Base-by-base conservation (phyloP, 2,113 vertebrate genomes). In the Phyllopteryx taeniolatus region DNA sequence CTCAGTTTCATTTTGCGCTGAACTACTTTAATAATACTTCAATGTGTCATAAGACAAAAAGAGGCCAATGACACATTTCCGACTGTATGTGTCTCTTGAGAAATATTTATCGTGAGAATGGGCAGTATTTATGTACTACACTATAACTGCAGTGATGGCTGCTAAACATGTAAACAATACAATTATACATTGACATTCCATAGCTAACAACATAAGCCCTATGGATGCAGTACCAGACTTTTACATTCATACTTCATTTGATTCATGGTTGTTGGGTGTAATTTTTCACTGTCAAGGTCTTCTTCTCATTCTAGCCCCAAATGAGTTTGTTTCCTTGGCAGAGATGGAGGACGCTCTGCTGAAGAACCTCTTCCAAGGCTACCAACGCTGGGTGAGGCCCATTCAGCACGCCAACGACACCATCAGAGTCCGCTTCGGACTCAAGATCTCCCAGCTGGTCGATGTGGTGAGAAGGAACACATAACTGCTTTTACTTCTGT, bases 381-480 rank as follows among this genome's bases (percentile, higher is more conserved):
- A 99, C 85, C 96, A 99, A 91, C 98, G 96, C 79, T 98, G 96
- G 95, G 95, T 98, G 68, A 93, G 97, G 22, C 97, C 97, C 0
- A 95, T 98, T 17, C 90, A 94, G 78, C 92, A 94, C 11, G 90
- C 93, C 70, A 99, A 96, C 0, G 95, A 96, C 88, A 98, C 95
- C 20, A 92, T 99, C 71, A 94, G 87, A 85, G 96, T 99, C 0
- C 90, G 94, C 78, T 98, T 99, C 49, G 96, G 96, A 72, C 91
- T 99, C 81, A 98, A 98, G 91, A 98, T 99, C 83, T 98, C 97
- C 59, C 97, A 99, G 88, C 94, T 99, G 12, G 96, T 99, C 31
- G 97, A 99, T 73, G 96, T 99, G 94, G 97, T 99, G 90, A 96
- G 96, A 77, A 62, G 17, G 1, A 51, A 33, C 7, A 61, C 59